Conservation (phyloP, 2,113 vertebrate species). For the Ranitomeya imitator region DNA sequence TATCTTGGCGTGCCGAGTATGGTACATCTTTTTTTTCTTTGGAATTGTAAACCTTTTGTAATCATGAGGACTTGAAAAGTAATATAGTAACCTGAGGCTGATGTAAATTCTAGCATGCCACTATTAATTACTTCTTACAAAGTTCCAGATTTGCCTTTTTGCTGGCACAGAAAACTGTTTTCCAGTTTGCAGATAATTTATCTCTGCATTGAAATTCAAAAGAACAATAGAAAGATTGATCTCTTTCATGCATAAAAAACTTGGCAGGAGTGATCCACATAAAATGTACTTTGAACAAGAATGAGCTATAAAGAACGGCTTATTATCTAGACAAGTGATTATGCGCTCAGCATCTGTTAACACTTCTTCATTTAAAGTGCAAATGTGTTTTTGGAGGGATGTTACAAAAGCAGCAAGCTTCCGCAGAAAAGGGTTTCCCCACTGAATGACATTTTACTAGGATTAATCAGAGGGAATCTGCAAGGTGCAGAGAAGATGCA, state of each 20-base stretch:
- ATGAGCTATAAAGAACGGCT: not conserved
- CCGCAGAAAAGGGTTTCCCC: not conserved
- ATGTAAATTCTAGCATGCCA: not conserved
- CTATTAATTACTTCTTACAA: not conserved
- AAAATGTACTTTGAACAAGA: not conserved
- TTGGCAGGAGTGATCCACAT: not conserved
- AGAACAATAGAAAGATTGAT: not conserved
- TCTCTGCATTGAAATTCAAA: not conserved
- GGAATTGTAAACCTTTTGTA: not conserved
- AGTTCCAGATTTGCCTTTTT: not conserved
- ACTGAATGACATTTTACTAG: not conserved
- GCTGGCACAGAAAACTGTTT: constrained; percentile 7
- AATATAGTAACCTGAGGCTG: not conserved
- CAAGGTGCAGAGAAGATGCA: not conserved
- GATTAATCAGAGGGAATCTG: not conserved
- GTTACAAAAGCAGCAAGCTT: not conserved
- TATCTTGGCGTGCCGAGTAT: constrained; percentile 20
- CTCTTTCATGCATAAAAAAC: not conserved
- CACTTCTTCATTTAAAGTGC: not conserved
- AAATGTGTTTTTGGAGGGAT: not conserved
- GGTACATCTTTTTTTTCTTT: constrained; percentile 27
- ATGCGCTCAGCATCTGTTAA: not conserved
- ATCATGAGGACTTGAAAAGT: not conserved
- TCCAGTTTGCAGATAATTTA: not conserved
- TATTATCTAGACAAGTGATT: constrained; percentile 6